phyloP scores from a whole-genome alignment of 2,113 vertebrate species.

The Thermophis baileyi region DNA sequence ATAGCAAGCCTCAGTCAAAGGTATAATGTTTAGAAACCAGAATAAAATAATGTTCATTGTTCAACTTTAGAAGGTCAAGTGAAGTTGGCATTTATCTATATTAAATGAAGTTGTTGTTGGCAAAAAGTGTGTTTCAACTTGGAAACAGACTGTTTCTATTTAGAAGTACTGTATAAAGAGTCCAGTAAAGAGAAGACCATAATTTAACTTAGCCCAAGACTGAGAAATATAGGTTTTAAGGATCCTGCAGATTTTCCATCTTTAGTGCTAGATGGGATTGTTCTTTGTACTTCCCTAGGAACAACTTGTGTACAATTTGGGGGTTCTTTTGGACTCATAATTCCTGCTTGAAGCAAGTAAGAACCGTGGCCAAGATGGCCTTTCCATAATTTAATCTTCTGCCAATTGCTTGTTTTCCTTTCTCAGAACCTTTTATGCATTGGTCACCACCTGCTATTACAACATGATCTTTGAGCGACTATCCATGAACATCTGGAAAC shows the following conservation, averaged over 20 bases:
- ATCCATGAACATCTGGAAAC: neutral
- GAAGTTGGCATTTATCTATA: neutral
- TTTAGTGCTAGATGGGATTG: neutral
- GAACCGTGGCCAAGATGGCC: neutral
- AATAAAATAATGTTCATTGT: neutral
- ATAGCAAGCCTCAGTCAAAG: neutral
- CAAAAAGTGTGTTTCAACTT: neutral
- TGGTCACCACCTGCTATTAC: neutral
- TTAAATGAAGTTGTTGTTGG: neutral
- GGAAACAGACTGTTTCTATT: neutral
- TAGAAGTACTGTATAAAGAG: neutral
- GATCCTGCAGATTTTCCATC: neutral
- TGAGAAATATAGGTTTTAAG: neutral
- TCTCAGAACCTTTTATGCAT: neutral
- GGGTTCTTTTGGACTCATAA: neutral
- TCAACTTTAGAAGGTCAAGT: neutral
- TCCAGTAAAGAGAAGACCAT: neutral
- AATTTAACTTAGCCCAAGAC: neutral
- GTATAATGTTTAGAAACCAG: neutral
- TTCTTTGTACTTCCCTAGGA: neutral
- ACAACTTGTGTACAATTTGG: neutral
- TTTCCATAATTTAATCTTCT: neutral
- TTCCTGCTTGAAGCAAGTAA: neutral
- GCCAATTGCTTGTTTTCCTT: neutral
- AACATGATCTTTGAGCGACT: neutral